Conservation (phyloP, 2,797 vertebrate species). For the Simalia tracyae region DNA sequence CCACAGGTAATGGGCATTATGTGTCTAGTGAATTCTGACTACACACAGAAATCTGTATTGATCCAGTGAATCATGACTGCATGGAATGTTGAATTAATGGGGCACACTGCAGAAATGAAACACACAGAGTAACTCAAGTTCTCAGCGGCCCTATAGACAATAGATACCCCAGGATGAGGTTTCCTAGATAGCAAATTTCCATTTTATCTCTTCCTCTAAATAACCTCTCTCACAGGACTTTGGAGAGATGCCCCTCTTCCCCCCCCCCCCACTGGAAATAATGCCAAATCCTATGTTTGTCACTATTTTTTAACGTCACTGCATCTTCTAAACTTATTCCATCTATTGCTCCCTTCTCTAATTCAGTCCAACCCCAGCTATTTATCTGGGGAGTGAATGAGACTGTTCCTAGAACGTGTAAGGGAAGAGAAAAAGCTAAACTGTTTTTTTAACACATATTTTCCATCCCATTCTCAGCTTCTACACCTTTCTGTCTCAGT, state of each 20-base stretch:
- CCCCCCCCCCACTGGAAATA: not conserved
- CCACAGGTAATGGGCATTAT: not conserved
- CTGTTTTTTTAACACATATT: not conserved
- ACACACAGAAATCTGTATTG: not conserved
- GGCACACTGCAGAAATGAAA: not conserved
- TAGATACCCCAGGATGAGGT: not conserved
- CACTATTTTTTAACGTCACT: not conserved
- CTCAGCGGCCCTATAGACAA: not conserved
- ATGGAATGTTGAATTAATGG: not conserved
- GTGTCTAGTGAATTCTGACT: not conserved
- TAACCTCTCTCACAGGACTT: not conserved
- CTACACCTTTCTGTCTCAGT: not conserved
- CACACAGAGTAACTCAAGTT: not conserved
- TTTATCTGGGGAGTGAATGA: not conserved
- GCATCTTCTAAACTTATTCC: not conserved
- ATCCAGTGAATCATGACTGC: not conserved
- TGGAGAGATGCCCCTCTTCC: not conserved
- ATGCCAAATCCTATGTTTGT: not conserved
- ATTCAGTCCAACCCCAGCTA: not conserved
- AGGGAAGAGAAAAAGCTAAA: not conserved
- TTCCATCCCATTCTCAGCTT: not conserved
- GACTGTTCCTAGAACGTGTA: not conserved
- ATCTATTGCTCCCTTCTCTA: not conserved
- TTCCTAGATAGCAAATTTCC: not conserved
- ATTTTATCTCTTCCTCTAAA: not conserved